Conservation (phyloP, 2,113 vertebrate genomes). For the Neogale vison region DNA sequence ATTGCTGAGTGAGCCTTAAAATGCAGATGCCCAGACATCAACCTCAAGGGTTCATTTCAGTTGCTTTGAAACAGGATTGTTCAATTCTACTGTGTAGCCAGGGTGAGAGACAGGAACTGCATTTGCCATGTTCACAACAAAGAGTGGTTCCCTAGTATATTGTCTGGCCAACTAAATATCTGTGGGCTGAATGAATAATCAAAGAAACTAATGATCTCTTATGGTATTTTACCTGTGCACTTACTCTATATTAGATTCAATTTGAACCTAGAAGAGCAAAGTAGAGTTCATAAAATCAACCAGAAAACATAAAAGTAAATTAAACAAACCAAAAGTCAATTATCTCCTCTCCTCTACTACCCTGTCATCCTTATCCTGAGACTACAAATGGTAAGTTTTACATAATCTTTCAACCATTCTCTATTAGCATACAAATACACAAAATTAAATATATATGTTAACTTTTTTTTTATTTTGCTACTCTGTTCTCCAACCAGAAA, state of each 20-base stretch:
- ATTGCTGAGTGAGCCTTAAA: not conserved
- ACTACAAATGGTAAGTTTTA: not conserved
- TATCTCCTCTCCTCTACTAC: not conserved
- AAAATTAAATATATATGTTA: not conserved
- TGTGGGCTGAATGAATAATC: not conserved
- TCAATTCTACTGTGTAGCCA: not conserved
- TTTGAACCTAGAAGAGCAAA: not conserved
- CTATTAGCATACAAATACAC: not conserved
- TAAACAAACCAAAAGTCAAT: not conserved
- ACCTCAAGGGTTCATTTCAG: not conserved
- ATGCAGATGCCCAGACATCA: not conserved
- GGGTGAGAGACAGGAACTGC: not conserved
- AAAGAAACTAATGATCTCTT: not conserved
- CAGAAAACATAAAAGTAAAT: not conserved
- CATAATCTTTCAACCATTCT: not conserved
- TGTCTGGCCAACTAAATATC: not conserved
- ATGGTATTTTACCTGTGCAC: not conserved
- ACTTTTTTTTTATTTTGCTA: not conserved
- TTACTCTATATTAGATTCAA: not conserved
- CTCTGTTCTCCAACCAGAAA: not conserved
- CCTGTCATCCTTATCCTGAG: not conserved
- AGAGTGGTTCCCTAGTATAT: not conserved
- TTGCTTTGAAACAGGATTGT: not conserved
- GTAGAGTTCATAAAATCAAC: not conserved
- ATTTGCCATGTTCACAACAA: not conserved